Evolutionary conservation across 2,113 vertebrate genomes (phyloP), one percentile per base, ranked within the genome.

Genomic region (Castor canadensis): DNA sequence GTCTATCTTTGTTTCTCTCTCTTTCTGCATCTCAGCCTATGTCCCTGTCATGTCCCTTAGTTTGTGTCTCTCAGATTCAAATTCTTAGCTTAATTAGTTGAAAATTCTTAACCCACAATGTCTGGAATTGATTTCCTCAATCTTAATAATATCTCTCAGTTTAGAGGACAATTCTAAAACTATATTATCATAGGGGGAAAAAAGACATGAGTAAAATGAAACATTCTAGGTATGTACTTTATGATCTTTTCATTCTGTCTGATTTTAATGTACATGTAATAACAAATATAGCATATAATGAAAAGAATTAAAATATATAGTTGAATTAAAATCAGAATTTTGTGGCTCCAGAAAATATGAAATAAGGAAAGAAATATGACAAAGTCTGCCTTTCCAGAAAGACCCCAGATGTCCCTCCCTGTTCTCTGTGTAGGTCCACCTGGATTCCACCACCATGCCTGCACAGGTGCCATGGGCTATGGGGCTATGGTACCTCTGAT

Each of bases 371-470:
- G 16, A 38, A 15, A 26, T 28, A 54, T 49, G 26, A 30, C 26
- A 54, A 92, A 47, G 3, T 73, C 26, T 62, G 22, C 1, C 24
- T 49, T 85, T 85, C 45, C 9, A 71, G n/a, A 5, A 56, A 32
- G 40, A 8, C 3, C 82, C 17, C 43, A 43, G 28, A 4, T 40
- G 20, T 75, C 17, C 20, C 16, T n/a, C 10, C 5, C 22, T n/a
- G 0, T 40, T 49, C 17, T 49, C 26, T 9, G 0, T n/a, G 24
- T 38, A n/a, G 10, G 7, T 4, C 22, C 67, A 45, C 3, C 16
- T 22, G 12, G 11, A 22, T 32, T 22, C 32, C 30, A 10, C 26
- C 3, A 20, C 2, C 10, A 28, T 24, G 0, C 56, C 43, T 75
- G 5, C 16, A 26, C 38, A 30, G n/a, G n/a, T n/a, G n/a, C 17